phyloP scores from a whole-genome alignment of 1,140 invertebrate genomes.

The Delia radicum region DNA sequence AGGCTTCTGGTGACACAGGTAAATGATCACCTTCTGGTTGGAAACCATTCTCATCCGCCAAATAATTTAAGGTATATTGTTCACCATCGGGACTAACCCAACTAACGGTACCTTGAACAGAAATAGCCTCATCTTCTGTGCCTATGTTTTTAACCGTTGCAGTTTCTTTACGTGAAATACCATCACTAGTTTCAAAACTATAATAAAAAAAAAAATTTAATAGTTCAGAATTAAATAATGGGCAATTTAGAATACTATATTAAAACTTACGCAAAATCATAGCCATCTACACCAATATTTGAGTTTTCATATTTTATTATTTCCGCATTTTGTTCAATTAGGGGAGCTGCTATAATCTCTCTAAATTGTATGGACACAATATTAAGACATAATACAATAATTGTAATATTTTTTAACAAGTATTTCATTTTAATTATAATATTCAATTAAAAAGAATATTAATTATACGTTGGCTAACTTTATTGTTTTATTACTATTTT shows the following conservation, averaged over 20 bases:
- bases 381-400: neutral
- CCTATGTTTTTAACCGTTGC: constrained; percentile 58
- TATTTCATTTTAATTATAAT: too few relatives aligned
- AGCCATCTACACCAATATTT: constrained; percentile 52
- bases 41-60: constrained; percentile 63
- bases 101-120: constrained; percentile 63
- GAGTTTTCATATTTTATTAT: constrained; percentile 57
- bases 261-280: constrained; percentile 56
- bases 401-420: neutral
- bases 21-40: constrained; percentile 72
- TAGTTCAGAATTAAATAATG: too few relatives aligned
- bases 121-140: constrained; percentile 57
- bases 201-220: neutral
- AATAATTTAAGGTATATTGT: constrained; percentile 69
- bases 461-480: too few relatives aligned
- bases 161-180: constrained; percentile 59
- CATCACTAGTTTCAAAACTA: constrained; percentile 63
- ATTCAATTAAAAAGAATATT: too few relatives aligned
- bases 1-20: constrained; percentile 54
- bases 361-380: neutral
- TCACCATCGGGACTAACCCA: constrained; percentile 60
- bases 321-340: constrained; percentile 41
- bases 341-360: neutral
- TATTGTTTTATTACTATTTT: too few relatives aligned
- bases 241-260: neutral